These are phyloP conservation scores for Pogonomyrmex barbatus DNA, from an alignment of 1,140 invertebrate genomes.

Conservation along the genomic window DNA sequence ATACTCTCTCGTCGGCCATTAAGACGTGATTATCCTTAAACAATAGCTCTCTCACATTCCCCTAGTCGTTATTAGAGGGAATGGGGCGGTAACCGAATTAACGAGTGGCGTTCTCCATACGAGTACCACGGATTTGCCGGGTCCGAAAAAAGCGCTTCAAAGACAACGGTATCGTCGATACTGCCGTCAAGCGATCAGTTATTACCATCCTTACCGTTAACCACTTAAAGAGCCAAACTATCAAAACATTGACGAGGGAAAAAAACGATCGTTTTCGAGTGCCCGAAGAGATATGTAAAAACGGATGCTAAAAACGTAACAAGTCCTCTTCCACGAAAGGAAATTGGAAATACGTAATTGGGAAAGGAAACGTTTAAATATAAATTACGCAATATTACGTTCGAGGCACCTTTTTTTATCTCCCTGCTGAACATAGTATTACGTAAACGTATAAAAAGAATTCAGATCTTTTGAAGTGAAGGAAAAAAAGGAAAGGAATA, in stretches of 20 bases:
- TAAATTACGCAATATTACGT: constrained; percentile 1
- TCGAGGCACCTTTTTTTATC: neutral
- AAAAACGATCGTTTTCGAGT: constrained; percentile 42
- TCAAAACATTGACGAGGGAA: constrained; percentile 16
- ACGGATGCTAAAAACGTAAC: constrained; percentile 8
- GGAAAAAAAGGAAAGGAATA: neutral
- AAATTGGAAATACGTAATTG: constrained; percentile 19
- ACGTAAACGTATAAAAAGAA: constrained; percentile 2
- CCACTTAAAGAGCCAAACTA: constrained; percentile 24
- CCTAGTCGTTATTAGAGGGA: constrained; percentile 14
- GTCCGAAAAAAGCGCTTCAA: constrained; percentile 15
- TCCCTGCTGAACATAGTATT: neutral
- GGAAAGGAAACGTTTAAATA: neutral
- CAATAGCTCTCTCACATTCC: constrained; percentile 64
- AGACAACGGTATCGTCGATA: constrained; percentile 66
- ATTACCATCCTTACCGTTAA: constrained; percentile 49
- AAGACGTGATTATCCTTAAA: constrained; percentile 76
- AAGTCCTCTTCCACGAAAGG: neutral
- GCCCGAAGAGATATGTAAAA: neutral
- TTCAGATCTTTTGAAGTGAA: neutral
- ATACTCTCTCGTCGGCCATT: constrained; percentile 73
- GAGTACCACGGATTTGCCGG: constrained; percentile 14
- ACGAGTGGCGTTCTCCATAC: constrained; percentile 28
- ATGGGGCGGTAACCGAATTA: constrained; percentile 49
- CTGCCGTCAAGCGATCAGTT: constrained; percentile 2